These are phyloP conservation scores for Montifringilla adamsi DNA, from an alignment of 2,113 vertebrate species.

Conservation along the genomic window DNA sequence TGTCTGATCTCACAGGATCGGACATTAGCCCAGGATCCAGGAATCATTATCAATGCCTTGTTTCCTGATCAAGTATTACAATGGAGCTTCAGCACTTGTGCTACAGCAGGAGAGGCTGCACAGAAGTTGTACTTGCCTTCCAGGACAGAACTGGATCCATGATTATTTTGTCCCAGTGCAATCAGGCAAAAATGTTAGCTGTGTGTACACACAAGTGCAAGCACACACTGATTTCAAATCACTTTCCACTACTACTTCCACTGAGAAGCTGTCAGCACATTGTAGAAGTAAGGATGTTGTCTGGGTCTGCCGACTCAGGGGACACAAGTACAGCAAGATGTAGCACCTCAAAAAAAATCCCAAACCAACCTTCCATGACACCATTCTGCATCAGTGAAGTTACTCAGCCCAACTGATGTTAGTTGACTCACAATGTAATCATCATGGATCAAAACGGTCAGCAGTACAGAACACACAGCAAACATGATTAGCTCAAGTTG, in stretches of 20 bases:
- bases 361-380: not conserved
- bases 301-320: not conserved
- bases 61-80: not conserved
- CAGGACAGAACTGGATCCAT: not conserved
- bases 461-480: not conserved
- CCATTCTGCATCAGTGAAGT: not conserved
- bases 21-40: not conserved
- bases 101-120: not conserved
- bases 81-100: not conserved
- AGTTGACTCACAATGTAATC: not conserved
- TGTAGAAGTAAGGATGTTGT: not conserved
- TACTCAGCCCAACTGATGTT: not conserved
- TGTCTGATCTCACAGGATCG: not conserved
- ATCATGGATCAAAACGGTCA: not conserved
- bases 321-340: not conserved
- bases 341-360: not conserved
- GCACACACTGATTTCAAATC: not conserved
- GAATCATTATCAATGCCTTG: not conserved
- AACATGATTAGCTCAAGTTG: not conserved
- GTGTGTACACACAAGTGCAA: not conserved
- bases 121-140: not conserved
- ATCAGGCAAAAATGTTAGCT: not conserved
- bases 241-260: not conserved
- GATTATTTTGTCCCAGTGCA: not conserved
- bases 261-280: not conserved